Evolutionary conservation across 2,888 invertebrate species (phyloP), one percentile per base, ranked within the genome.

Genomic region (Gerosis bhagava): DNA sequence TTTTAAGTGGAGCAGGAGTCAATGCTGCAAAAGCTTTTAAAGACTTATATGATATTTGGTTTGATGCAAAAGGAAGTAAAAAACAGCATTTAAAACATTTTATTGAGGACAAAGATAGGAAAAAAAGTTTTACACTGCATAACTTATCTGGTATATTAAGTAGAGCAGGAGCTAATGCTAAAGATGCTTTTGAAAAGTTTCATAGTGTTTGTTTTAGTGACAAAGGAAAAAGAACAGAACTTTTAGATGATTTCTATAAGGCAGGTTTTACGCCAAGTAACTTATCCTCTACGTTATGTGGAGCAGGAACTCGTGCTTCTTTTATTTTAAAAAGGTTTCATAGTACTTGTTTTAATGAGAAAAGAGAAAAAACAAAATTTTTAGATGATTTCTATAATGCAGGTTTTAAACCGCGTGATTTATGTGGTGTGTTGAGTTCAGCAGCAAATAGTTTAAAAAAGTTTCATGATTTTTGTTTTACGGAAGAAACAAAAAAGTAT

Each of bases 391-490:
- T 65, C 50, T 51, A n/a, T 50, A 49, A 53, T 34, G 46, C 5
- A 53, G 56, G 53, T 52, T 56, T 56, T 50, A 53, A 6, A 6
- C 60, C 60, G 10, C 3, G 53, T 53, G 48, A 57, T 62, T 49
- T 66, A 49, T 64, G 59, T 44, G 53, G 57, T 57, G 53, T 65
- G 37, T 56, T 68, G 47, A 57, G 63, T 57, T 61, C 31, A 62
- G 53, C 65, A 59, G 54, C 36, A 15, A 42, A 48, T 54, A n/a
- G n/a, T n/a, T n/a, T n/a, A n/a, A n/a, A n/a, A n/a, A n/a, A n/a
- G n/a, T 29, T 66, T 53, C 62, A 65, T 60, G 52, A 61, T 54
- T 61, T 63, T 56, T 65, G 63, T 55, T 62, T 59, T 53, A 54
- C 21, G 36, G 53, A 22, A 62, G 49, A 62, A 39, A 52, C 64